A percentile compares a stretch with the other conserved stretches of the same genome.
These are phyloP conservation scores for Dolichoris vasculosae DNA, from an alignment of 1,140 invertebrate species.

Conservation along the genomic window DNA sequence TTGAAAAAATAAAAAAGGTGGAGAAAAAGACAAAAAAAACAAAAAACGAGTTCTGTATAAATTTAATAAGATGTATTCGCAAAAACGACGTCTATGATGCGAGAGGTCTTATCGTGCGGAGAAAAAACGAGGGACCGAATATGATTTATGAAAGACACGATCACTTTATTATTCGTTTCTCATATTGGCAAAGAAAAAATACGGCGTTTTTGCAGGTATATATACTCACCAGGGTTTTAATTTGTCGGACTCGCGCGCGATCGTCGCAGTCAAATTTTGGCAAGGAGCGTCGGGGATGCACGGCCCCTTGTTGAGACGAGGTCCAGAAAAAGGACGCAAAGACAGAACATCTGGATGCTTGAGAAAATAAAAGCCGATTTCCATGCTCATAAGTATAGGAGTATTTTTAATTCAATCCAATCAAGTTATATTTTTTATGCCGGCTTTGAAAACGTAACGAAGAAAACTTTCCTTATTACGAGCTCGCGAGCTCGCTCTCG, in stretches of 20 bases:
- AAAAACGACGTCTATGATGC: conserved; percentile 34
- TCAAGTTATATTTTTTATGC: conserved; percentile 39
- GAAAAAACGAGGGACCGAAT: background rate
- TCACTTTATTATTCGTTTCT: conserved; percentile 44
- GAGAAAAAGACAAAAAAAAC: background rate
- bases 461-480: conserved; percentile 21
- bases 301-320: too few relatives aligned
- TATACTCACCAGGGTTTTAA: conserved; percentile 23
- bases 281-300: too few relatives aligned
- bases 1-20: conserved; percentile 12
- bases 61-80: conserved; percentile 47
- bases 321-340: background rate
- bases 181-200: conserved; percentile 45
- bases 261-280: background rate
- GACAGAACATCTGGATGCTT: background rate
- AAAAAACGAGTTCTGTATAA: conserved; percentile 20
- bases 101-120: conserved; percentile 20
- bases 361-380: conserved; percentile 41
- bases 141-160: conserved; percentile 44
- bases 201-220: conserved; percentile 17
- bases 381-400: background rate
- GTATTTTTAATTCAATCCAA: background rate
- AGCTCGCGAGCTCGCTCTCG: conserved; percentile 50
- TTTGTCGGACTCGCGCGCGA: conserved; percentile 35
- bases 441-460: background rate